Percentiles rank a stretch among this genome's conserved stretches.
Evolutionary conservation across 1,140 invertebrate genomes (phyloP).

Genomic region (Chrysopa pallens): DNA sequence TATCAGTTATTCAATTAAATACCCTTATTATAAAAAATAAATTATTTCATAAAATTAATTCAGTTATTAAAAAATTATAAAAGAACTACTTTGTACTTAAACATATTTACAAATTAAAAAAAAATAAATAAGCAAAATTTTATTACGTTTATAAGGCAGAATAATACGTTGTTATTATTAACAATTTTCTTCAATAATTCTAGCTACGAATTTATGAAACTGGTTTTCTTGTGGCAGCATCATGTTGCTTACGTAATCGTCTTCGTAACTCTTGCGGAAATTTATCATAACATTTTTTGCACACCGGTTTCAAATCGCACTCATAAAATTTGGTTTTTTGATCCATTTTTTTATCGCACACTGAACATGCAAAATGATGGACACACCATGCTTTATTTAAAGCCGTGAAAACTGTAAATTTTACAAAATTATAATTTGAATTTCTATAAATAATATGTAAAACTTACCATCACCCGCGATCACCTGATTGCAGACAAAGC

Average conservation of each 20-base stretch:
- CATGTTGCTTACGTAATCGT: conserved; percentile 60
- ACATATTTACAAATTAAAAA: too few species aligned
- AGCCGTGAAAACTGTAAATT: conserved; percentile 82
- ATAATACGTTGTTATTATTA: too few species aligned
- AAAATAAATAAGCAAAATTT: too few species aligned
- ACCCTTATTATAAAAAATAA: too few species aligned
- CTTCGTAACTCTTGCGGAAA: conserved; percentile 89
- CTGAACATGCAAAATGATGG: conserved; percentile 95
- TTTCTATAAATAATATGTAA: conserved; percentile 1
- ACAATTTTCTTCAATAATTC: too few species aligned
- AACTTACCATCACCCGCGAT: conserved; percentile 87
- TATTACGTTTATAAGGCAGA: too few species aligned
- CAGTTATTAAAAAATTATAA: too few species aligned
- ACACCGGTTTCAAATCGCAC: conserved; percentile 94
- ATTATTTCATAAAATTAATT: too few species aligned
- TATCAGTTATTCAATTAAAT: too few species aligned
- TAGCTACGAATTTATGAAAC: conserved; percentile 7
- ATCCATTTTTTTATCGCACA: conserved; percentile 94
- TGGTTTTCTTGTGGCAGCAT: conserved; percentile 38
- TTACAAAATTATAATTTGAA: neutral
- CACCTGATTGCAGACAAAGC: conserved; percentile 97
- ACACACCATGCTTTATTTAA: conserved; percentile 99
- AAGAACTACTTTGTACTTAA: too few species aligned
- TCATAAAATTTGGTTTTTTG: conserved; percentile 99
- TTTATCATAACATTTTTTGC: conserved; percentile 96